Evolutionary conservation across 2,888 invertebrate genomes (phyloP).

Genomic region (Yponomeuta cagnagella): DNA sequence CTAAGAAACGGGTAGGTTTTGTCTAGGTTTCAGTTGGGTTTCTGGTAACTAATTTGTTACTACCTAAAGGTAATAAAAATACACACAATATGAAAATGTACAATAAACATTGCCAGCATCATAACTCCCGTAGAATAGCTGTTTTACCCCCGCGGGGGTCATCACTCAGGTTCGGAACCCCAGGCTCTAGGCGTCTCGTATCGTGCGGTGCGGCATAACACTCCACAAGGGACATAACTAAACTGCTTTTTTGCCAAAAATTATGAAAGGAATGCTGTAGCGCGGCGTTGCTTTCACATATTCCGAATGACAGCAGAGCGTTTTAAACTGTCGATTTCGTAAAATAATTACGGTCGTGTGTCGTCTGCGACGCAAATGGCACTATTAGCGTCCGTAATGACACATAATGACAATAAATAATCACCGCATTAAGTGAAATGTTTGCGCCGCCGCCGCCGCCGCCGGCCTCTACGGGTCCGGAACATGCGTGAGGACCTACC

Average conservation of each 20-base stretch:
- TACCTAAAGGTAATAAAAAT: too few relatives aligned
- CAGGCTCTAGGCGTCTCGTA: neutral
- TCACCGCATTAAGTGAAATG: constrained; percentile 49
- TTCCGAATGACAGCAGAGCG: constrained; percentile 42
- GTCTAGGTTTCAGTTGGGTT: too few relatives aligned
- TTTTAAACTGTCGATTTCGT: constrained; percentile 45
- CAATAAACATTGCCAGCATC: too few relatives aligned
- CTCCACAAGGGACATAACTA: constrained; percentile 1
- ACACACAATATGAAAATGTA: too few relatives aligned
- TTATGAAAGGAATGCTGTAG: constrained; percentile 8
- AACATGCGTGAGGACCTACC: constrained; percentile 13
- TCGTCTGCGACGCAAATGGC: constrained; percentile 37
- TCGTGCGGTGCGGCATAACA: neutral
- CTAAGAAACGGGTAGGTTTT: too few relatives aligned
- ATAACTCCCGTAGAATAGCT: too few relatives aligned
- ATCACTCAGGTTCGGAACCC: too few relatives aligned
- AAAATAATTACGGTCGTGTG: constrained; percentile 54
- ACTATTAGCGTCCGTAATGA: constrained; percentile 64
- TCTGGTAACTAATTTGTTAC: too few relatives aligned
- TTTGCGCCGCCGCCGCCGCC: constrained; percentile 22
- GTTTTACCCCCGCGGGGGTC: too few relatives aligned
- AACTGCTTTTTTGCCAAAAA: constrained; percentile 1
- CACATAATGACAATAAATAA: constrained; percentile 65
- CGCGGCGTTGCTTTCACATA: constrained; percentile 40
- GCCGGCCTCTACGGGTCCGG: constrained; percentile 18